A percentile compares a stretch with the other conserved stretches of the same genome.
Evolutionary conservation across 2,888 invertebrate genomes (phyloP).

Genomic region (Sylvicola fuscatus): DNA sequence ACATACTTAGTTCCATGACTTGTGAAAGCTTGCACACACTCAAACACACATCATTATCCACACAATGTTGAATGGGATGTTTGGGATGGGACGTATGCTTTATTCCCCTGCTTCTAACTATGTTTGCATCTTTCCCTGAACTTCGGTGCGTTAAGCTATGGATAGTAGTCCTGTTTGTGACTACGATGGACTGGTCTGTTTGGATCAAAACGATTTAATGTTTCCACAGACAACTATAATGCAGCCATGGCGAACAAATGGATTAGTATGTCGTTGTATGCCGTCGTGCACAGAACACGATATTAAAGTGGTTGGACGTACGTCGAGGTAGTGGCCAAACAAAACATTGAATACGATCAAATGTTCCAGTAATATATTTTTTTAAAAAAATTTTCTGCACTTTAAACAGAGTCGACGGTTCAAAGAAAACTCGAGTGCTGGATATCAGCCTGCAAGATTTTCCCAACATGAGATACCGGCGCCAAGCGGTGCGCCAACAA

Average conservation of each 20-base stretch:
- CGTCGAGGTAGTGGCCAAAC: slow-evolving; percentile 3
- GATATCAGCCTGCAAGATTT: slow-evolving; percentile 12
- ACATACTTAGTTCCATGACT: too few species aligned
- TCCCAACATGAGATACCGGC: slow-evolving; percentile 25
- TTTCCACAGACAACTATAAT: slow-evolving; percentile 24
- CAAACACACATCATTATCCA: too few species aligned
- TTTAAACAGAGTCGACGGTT: background rate
- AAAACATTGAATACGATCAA: slow-evolving; percentile 3
- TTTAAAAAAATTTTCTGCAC: too few species aligned
- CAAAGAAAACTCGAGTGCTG: too few species aligned
- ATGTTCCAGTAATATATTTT: slow-evolving; percentile 4
- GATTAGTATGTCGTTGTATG: slow-evolving; percentile 39
- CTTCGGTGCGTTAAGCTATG: slow-evolving; percentile 6
- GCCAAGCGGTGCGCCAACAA: slow-evolving; percentile 26
- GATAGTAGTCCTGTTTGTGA: slow-evolving; percentile 26
- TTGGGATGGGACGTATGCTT: too few species aligned
- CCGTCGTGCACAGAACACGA: slow-evolving; percentile 52
- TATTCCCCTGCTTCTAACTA: background rate
- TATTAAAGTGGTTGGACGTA: slow-evolving; percentile 24
- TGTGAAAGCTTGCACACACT: too few species aligned
- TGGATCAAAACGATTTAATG: slow-evolving; percentile 31
- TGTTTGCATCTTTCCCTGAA: background rate
- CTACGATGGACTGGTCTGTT: slow-evolving; percentile 37
- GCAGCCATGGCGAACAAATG: slow-evolving; percentile 35
- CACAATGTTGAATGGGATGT: too few species aligned